A percentile compares a stretch with the other conserved stretches of the same genome.
phyloP scores from a whole-genome alignment of 2,888 invertebrate genomes.

The Neocrepidodera transversa region DNA sequence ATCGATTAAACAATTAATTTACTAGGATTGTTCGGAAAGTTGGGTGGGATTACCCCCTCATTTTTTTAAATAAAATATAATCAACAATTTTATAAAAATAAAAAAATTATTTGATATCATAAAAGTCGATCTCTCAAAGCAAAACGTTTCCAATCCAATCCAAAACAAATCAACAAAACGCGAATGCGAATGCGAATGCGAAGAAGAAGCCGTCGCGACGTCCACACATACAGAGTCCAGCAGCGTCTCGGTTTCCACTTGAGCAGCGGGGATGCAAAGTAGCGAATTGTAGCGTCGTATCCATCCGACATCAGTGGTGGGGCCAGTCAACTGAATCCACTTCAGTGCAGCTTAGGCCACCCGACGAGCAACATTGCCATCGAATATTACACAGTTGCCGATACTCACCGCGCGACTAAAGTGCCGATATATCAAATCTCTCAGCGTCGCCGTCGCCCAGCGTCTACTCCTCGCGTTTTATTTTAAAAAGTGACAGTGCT shows the following conservation, averaged over 20 bases:
- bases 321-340: slow-evolving; percentile 52
- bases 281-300: slow-evolving; percentile 38
- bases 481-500: slow-evolving; percentile 7
- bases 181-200: too few species aligned
- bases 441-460: background rate
- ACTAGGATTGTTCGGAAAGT: too few species aligned
- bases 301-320: slow-evolving; percentile 48
- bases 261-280: slow-evolving; percentile 14
- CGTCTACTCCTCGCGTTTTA: slow-evolving; percentile 9
- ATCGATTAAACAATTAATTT: too few species aligned
- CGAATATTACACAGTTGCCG: slow-evolving; percentile 32
- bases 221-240: background rate
- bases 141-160: too few species aligned
- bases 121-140: too few species aligned
- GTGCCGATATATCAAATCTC: slow-evolving; percentile 9
- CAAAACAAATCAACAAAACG: too few species aligned
- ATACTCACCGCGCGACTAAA: slow-evolving; percentile 29
- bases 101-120: too few species aligned
- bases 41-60: too few species aligned
- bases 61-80: too few species aligned
- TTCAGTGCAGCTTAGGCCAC: slow-evolving; percentile 59
- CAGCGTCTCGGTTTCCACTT: slow-evolving; percentile 14
- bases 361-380: slow-evolving; percentile 53
- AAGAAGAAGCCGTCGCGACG: slow-evolving; percentile 13
- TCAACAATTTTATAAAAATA: too few species aligned